Evolutionary conservation across 1,140 invertebrate species (phyloP), one percentile per base, ranked within the genome.

Genomic region (Sarcophaga bullata): DNA sequence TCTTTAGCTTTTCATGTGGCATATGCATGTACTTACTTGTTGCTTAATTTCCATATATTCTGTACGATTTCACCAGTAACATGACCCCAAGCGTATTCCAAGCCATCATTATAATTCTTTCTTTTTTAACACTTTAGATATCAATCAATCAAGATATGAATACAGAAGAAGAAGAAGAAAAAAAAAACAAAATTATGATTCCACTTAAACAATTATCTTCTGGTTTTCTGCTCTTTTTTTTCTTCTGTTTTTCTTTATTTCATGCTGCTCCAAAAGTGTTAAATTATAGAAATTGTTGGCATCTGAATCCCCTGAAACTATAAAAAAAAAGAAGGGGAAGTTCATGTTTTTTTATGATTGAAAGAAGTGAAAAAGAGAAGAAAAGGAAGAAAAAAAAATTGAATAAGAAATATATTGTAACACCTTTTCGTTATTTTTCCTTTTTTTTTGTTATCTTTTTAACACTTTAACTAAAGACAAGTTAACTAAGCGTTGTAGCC

Each of bases 201-300:
- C 73, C 47, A 75, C 73, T 75, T 75, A 46, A 75, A 75, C 73
- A 75, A 75, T 75, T 75, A 75, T 75, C 73, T 48, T 75, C 73
- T 48, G 47, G 54, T 58, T 58, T 58, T 13, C 5, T 1, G 0
- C 1, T 58, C 13, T 46, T 1, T 37, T 37, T 37, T 37, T 37
- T 37, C 4, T 1, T 37, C 4, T 37, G 1, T 37, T 4, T 37
- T 37, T 37, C 4, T 37, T 37, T 37, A 2, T 37, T 37, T 2
- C 25, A 37, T 37, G 25, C 25, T 37, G 25, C 25, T 37, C 25
- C 15, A 48, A 46, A 75, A 47, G 73, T 75, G 73, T 75, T 75
- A 73, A 73, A 73, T 73, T 73, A 19, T 73, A 73, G 13, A 25
- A 73, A 46, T 46, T 73, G 15, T 46, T 46, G 25, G 73, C 3